Evolutionary conservation across 2,113 vertebrate species (phyloP).

Genomic region (Carettochelys insculpta): DNA sequence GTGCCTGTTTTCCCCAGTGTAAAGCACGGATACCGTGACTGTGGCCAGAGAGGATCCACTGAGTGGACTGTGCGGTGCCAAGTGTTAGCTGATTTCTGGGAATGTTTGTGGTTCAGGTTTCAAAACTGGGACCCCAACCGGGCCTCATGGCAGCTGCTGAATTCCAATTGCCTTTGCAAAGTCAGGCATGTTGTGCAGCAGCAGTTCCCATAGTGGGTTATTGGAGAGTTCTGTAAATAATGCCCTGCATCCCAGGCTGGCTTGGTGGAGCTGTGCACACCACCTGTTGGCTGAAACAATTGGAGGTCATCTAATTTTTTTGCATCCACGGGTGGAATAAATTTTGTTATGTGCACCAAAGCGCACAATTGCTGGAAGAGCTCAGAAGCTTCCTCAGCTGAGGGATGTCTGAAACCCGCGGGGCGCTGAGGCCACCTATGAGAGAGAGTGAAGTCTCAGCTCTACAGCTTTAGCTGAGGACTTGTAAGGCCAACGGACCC

Average conservation of each 20-base stretch:
- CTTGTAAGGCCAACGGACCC: too few species aligned
- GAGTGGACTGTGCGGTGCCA: neutral
- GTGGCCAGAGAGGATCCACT: neutral
- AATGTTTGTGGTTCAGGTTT: neutral
- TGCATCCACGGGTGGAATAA: too few species aligned
- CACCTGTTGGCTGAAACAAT: neutral
- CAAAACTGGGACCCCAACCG: neutral
- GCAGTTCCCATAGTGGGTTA: neutral
- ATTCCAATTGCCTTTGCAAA: neutral
- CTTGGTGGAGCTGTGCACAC: neutral
- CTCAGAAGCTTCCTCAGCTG: too few species aligned
- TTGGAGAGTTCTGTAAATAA: neutral
- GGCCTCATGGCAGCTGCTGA: neutral
- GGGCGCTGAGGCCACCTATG: too few species aligned
- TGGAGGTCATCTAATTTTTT: neutral
- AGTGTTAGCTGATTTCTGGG: neutral
- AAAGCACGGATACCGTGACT: neutral
- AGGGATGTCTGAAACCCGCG: too few species aligned
- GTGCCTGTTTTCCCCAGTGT: neutral
- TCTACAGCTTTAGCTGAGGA: too few species aligned
- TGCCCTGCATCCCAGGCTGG: neutral
- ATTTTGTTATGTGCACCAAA: too few species aligned
- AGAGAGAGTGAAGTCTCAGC: too few species aligned
- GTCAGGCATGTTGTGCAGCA: neutral
- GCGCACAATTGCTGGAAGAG: too few species aligned